phyloP scores from a whole-genome alignment of 1,140 invertebrate species.

The Anagrus nilaparvatae region DNA sequence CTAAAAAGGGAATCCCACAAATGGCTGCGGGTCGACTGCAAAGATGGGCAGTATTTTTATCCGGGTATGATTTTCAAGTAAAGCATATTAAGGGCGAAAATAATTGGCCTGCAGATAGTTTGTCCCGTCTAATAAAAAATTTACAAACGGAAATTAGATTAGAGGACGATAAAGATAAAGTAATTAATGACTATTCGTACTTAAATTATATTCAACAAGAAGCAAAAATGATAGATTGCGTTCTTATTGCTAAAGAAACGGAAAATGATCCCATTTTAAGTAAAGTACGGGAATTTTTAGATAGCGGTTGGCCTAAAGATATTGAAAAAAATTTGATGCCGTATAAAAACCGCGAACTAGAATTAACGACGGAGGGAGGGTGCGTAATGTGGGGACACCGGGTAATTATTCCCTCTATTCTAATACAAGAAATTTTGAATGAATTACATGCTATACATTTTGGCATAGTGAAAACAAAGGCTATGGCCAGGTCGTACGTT shows the following conservation, averaged over 20 bases:
- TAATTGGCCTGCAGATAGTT: conserved; percentile 5
- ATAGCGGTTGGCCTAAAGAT: too few species aligned
- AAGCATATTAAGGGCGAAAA: conserved; percentile 6
- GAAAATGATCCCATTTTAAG: too few species aligned
- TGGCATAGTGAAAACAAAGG: conserved; percentile 38
- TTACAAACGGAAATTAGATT: too few species aligned
- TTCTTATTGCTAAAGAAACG: too few species aligned
- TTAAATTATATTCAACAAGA: too few species aligned
- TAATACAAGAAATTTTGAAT: conserved; percentile 19
- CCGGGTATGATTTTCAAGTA: conserved; percentile 11
- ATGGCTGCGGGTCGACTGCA: conserved; percentile 7
- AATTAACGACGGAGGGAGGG: conserved; percentile 1
- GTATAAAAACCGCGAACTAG: too few species aligned
- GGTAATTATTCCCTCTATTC: conserved; percentile 30
- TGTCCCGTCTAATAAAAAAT: conserved; percentile 19
- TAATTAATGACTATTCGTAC: too few species aligned
- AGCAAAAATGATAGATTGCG: too few species aligned
- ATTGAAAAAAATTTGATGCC: too few species aligned
- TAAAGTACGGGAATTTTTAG: too few species aligned
- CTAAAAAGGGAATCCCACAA: conserved; percentile 14
- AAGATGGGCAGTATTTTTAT: conserved; percentile 16
- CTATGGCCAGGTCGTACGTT: conserved; percentile 29
- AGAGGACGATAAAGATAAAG: too few species aligned
- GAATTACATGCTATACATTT: conserved; percentile 33
- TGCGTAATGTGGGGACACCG: conserved; percentile 23